phyloP scores from a whole-genome alignment of 1,140 invertebrate genomes.

The Bombus balteatus region DNA sequence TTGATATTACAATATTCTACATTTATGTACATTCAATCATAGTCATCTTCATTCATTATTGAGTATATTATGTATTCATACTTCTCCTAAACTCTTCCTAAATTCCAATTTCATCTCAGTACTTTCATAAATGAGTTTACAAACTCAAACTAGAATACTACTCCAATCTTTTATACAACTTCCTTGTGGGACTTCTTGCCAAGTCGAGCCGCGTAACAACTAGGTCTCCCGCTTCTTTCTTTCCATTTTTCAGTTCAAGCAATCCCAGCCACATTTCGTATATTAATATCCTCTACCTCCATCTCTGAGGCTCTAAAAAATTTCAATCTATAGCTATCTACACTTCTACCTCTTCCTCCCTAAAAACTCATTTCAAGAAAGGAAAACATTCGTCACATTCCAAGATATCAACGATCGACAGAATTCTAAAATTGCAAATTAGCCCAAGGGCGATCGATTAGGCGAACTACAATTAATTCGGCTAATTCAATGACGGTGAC shows the following conservation, averaged over 20 bases:
- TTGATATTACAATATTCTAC: background rate
- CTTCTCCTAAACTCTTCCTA: background rate
- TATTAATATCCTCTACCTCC: background rate
- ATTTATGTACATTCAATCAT: background rate
- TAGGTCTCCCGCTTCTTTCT: constrained; percentile 8
- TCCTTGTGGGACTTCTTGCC: background rate
- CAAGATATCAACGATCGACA: background rate
- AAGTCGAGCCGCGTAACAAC: background rate
- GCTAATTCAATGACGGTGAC: constrained; percentile 34
- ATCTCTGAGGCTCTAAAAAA: background rate
- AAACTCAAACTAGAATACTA: background rate
- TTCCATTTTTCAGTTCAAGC: constrained; percentile 21
- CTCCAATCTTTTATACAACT: background rate
- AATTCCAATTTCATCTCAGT: background rate
- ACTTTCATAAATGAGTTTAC: background rate
- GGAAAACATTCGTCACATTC: background rate
- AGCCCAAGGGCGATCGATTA: constrained; percentile 14
- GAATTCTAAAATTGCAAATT: constrained; percentile 27
- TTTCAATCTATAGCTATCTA: background rate
- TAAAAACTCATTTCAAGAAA: background rate
- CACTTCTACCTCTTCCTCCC: fast-evolving
- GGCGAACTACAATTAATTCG: constrained; percentile 22
- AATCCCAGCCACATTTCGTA: background rate
- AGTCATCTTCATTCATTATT: background rate
- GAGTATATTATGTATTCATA: background rate